Evolutionary conservation across 2,888 invertebrate genomes (phyloP).

Genomic region (Drosophila pseudotalamancana): DNA sequence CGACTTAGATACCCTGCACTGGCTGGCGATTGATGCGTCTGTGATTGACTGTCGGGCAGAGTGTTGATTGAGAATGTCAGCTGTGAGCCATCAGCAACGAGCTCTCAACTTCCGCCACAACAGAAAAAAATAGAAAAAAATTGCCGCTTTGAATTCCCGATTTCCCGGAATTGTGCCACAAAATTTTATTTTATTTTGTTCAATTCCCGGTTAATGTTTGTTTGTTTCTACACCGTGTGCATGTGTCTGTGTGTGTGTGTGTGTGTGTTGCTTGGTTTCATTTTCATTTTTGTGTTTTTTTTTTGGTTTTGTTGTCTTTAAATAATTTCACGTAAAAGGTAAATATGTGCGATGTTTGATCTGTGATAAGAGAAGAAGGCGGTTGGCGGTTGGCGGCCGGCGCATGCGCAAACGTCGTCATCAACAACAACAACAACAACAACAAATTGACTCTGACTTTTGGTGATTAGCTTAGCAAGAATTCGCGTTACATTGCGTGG

Average conservation of each 20-base stretch:
- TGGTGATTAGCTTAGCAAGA: constrained; percentile 78
- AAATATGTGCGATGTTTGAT: constrained; percentile 69
- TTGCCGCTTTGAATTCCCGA: constrained; percentile 70
- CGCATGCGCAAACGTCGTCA: constrained; percentile 66
- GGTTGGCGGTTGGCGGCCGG: constrained; percentile 28
- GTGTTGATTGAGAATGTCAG: constrained; percentile 54
- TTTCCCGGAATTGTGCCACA: constrained; percentile 68
- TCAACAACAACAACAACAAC: constrained; percentile 18
- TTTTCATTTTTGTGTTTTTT: constrained; percentile 37
- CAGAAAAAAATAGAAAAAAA: too few species aligned
- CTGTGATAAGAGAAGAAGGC: constrained; percentile 62
- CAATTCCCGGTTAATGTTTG: constrained; percentile 75
- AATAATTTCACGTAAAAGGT: constrained; percentile 77
- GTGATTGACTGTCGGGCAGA: constrained; percentile 61
- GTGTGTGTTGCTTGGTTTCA: constrained; percentile 37
- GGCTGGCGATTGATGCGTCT: constrained; percentile 54
- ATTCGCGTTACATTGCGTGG: constrained; percentile 71
- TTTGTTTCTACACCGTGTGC: constrained; percentile 50
- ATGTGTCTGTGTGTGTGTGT: constrained; percentile 14
- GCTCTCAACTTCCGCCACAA: constrained; percentile 53
- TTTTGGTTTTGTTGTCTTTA: constrained; percentile 65
- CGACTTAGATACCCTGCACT: background rate
- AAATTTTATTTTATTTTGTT: constrained; percentile 54
- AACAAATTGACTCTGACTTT: constrained; percentile 62
- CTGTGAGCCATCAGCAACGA: constrained; percentile 4